Conservation (phyloP, 2,888 invertebrate species). For the Cremastobaeus sp. region DNA sequence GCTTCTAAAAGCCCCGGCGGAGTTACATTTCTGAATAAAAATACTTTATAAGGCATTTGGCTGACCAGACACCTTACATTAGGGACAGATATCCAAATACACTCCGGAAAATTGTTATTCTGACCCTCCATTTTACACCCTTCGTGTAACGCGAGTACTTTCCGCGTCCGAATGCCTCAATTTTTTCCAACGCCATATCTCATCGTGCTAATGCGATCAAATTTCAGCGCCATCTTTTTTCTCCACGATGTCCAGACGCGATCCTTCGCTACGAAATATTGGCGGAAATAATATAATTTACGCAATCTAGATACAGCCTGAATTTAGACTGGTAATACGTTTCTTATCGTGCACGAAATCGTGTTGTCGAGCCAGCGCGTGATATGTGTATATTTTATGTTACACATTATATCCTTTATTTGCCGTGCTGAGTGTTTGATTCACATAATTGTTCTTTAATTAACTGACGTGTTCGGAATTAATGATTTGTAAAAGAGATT, state of each 20-base stretch:
- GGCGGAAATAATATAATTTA: conserved; percentile 60
- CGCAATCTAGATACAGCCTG: conserved; percentile 49
- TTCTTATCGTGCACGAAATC: conserved; percentile 56
- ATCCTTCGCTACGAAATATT: conserved; percentile 43
- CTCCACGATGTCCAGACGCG: conserved; percentile 50
- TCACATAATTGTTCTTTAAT: conserved; percentile 42
- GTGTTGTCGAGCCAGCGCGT: conserved; percentile 44
- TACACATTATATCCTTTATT: conserved; percentile 55
- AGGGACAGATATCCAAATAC: conserved; percentile 69
- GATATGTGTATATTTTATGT: conserved; percentile 44
- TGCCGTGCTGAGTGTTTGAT: conserved; percentile 50
- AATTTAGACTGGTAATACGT: conserved; percentile 36
- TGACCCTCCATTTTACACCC: conserved; percentile 61
- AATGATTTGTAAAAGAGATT: conserved; percentile 17
- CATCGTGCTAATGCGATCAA: conserved; percentile 54
- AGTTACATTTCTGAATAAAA: conserved; percentile 72
- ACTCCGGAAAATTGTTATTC: conserved; percentile 72
- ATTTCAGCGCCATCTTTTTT: conserved; percentile 47
- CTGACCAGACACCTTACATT: conserved; percentile 67
- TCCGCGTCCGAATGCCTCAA: conserved; percentile 48
- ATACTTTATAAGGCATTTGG: conserved; percentile 69
- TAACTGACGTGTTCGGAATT: conserved; percentile 39
- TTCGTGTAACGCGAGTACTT: conserved; percentile 51
- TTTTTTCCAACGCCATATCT: conserved; percentile 27
- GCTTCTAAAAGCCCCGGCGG: conserved; percentile 72